These are phyloP conservation scores for Epsilonema sp. DNA, from an alignment of 2,888 invertebrate species.

Conservation along the genomic window DNA sequence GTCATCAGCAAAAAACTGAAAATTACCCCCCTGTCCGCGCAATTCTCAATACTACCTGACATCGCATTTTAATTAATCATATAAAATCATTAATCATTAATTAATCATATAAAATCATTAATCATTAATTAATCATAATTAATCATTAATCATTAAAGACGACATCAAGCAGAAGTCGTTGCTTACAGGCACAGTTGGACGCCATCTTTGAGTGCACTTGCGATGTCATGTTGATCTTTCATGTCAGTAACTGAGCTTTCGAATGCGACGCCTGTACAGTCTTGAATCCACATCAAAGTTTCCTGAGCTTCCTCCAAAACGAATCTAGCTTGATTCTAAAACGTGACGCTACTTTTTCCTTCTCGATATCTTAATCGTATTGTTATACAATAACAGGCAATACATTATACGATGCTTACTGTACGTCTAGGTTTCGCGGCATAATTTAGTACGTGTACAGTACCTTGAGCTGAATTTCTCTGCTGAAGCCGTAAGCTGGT, in stretches of 20 bases:
- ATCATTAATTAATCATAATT: no score
- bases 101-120: no score
- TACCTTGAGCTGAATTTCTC: conserved; percentile 28
- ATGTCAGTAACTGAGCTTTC: neutral
- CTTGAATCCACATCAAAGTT: conserved; percentile 35
- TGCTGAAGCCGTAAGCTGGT: conserved; percentile 28
- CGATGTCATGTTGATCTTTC: conserved; percentile 26
- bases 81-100: no score
- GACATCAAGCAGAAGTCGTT: no score
- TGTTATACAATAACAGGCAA: neutral
- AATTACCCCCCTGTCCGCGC: no score
- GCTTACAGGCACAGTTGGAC: conserved; percentile 35
- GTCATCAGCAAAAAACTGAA: no score
- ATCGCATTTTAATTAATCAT: no score
- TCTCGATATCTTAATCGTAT: neutral
- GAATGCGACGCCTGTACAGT: conserved; percentile 12
- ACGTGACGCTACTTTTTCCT: neutral
- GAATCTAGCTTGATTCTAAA: conserved; percentile 37
- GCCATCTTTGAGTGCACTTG: conserved; percentile 32
- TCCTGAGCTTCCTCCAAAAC: conserved; percentile 33
- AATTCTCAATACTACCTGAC: no score
- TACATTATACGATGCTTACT: neutral
- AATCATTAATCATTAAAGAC: no score
- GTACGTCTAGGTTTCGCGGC: neutral
- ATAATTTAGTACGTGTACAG: no score